Conservation (phyloP, 1,140 invertebrate genomes). For the Drosophila ironensis region DNA sequence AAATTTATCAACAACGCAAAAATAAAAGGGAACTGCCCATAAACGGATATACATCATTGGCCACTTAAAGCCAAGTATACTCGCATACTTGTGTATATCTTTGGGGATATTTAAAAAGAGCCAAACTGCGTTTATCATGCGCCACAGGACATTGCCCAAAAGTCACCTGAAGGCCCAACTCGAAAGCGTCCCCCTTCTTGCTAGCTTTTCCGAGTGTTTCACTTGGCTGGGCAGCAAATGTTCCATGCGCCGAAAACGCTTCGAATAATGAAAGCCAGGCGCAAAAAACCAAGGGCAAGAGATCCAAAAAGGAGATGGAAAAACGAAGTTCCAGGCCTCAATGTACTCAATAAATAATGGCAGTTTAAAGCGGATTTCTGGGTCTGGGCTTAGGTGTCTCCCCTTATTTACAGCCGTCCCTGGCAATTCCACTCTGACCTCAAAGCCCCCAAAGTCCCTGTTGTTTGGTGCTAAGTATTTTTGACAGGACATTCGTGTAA, state of each 20-base stretch:
- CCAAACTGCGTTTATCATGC: slow-evolving; percentile 64
- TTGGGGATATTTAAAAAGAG: slow-evolving; percentile 56
- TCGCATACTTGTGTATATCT: slow-evolving; percentile 1
- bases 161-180: slow-evolving; percentile 51
- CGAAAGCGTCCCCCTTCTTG: neutral
- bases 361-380: slow-evolving; percentile 42
- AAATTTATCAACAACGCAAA: slow-evolving; percentile 65
- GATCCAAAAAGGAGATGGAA: neutral
- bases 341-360: slow-evolving; percentile 63
- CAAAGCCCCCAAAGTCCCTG: neutral
- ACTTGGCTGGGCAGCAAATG: slow-evolving; percentile 67
- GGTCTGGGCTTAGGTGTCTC: neutral
- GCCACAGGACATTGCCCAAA: slow-evolving; percentile 71
- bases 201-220: slow-evolving; percentile 36
- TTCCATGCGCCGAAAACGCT: slow-evolving; percentile 61
- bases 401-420: slow-evolving; percentile 49
- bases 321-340: slow-evolving; percentile 34
- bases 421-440: slow-evolving; percentile 25
- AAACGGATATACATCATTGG: slow-evolving; percentile 8
- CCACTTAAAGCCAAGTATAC: slow-evolving; percentile 4
- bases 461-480: slow-evolving; percentile 52
- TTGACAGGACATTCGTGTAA: slow-evolving; percentile 65
- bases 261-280: slow-evolving; percentile 50
- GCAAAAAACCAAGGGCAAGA: neutral
- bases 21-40: slow-evolving; percentile 16